phyloP scores from a whole-genome alignment of 1,140 invertebrate genomes.

The Danaus plexippus region DNA sequence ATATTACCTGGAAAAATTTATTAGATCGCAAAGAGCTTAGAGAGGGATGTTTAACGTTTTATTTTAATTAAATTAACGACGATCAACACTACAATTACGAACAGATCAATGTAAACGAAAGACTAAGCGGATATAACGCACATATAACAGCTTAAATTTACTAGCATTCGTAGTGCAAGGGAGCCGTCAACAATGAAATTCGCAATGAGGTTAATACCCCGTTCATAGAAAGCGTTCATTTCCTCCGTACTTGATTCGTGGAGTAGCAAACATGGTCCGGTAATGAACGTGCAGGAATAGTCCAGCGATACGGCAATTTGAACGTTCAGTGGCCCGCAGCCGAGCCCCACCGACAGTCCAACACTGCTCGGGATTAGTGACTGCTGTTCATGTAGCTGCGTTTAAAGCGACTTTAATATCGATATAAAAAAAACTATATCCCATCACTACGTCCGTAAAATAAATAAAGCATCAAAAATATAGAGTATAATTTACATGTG shows the following conservation, averaged over 20 bases:
- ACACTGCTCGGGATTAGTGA: slow-evolving; percentile 45
- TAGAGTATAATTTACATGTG: neutral
- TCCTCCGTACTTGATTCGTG: slow-evolving; percentile 54
- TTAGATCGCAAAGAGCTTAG: too few species aligned
- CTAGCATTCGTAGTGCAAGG: neutral
- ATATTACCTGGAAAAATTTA: too few species aligned
- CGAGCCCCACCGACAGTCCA: slow-evolving; percentile 51
- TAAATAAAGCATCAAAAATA: neutral
- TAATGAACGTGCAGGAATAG: slow-evolving; percentile 50
- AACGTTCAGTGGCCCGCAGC: slow-evolving; percentile 47
- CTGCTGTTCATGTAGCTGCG: slow-evolving; percentile 19
- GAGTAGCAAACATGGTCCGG: slow-evolving; percentile 51
- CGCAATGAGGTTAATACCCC: slow-evolving; percentile 44
- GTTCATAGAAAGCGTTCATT: slow-evolving; percentile 54
- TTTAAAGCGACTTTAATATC: slow-evolving; percentile 7
- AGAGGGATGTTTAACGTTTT: too few species aligned
- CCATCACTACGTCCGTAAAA: neutral
- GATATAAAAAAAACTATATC: neutral
- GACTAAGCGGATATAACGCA: too few species aligned
- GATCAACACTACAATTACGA: too few species aligned
- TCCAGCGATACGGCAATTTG: slow-evolving; percentile 57
- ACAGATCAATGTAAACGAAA: too few species aligned
- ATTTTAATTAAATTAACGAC: too few species aligned
- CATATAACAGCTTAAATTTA: too few species aligned
- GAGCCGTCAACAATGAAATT: slow-evolving; percentile 34